A percentile compares a stretch with the other conserved stretches of the same genome.
phyloP scores from a whole-genome alignment of 1,140 invertebrate genomes.

The Oscheius sp. region DNA sequence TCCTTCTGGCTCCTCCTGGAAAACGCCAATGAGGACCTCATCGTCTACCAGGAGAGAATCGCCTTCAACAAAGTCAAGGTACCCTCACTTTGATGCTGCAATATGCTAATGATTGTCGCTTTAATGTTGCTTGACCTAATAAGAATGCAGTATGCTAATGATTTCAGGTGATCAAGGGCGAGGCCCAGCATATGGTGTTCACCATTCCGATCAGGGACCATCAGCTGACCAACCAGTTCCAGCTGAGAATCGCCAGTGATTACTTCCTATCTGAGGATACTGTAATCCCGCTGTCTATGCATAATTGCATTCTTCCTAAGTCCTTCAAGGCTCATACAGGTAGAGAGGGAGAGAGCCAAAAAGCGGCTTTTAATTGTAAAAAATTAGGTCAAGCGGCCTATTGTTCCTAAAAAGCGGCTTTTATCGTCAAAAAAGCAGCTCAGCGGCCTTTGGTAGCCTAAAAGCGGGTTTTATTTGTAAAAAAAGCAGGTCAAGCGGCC shows the following conservation, averaged over 20 bases:
- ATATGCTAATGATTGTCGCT: constrained; percentile 11
- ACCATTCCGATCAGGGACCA: constrained; percentile 92
- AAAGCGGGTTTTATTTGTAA: too few species aligned
- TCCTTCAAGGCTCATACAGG: constrained; percentile 86
- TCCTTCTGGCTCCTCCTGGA: constrained; percentile 97
- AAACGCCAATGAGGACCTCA: constrained; percentile 85
- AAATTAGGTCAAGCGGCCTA: too few species aligned
- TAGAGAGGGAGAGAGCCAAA: too few species aligned
- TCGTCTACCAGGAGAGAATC: constrained; percentile 94
- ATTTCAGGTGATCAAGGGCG: constrained; percentile 68
- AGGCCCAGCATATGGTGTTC: constrained; percentile 82
- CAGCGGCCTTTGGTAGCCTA: too few species aligned
- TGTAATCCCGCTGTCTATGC: constrained; percentile 75
- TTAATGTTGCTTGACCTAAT: too few species aligned
- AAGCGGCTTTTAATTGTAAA: too few species aligned
- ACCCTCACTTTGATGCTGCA: constrained; percentile 37
- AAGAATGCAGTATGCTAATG: too few species aligned
- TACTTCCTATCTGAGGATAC: constrained; percentile 81
- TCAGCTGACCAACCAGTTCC: constrained; percentile 80
- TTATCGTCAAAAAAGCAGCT: too few species aligned
- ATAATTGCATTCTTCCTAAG: constrained; percentile 85
- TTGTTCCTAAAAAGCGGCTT: background rate
- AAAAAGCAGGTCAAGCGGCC: too few species aligned
- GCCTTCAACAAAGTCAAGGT: constrained; percentile 83
- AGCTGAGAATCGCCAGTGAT: constrained; percentile 81